Percentiles rank a stretch among this genome's conserved stretches.
phyloP scores from a whole-genome alignment of 2,113 vertebrate species.

The Gobiocypris rarus region DNA sequence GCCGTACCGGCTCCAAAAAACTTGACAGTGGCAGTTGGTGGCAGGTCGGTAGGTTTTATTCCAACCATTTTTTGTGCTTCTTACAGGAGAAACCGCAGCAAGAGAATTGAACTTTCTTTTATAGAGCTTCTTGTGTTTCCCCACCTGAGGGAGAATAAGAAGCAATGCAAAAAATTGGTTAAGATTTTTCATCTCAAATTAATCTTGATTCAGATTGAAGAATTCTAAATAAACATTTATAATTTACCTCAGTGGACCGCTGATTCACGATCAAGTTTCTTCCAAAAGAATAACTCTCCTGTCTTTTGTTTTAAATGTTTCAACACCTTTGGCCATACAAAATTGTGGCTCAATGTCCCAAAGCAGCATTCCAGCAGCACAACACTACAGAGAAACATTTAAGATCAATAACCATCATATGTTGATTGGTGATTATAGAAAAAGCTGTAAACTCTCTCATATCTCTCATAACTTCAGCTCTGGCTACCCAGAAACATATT shows the following conservation, averaged over 20 bases:
- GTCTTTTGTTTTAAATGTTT: slow-evolving; percentile 40
- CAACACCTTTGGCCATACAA: slow-evolving; percentile 62
- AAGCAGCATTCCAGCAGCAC: slow-evolving; percentile 58
- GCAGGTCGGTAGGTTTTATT: slow-evolving; percentile 80
- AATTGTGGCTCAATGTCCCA: slow-evolving; percentile 38
- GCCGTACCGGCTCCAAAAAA: slow-evolving; percentile 87
- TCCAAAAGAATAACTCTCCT: slow-evolving; percentile 53
- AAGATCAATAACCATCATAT: background rate
- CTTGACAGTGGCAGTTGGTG: slow-evolving; percentile 82
- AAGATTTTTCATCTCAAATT: background rate
- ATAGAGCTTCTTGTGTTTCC: background rate
- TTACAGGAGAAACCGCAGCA: background rate
- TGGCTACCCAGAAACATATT: background rate
- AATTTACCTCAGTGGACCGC: slow-evolving; percentile 56
- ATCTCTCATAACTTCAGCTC: background rate
- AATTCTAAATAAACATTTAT: background rate
- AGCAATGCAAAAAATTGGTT: background rate
- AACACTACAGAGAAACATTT: slow-evolving; percentile 22
- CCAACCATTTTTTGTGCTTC: slow-evolving; percentile 77
- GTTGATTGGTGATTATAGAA: background rate
- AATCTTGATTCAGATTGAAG: background rate
- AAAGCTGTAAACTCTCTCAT: background rate
- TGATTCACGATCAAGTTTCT: slow-evolving; percentile 58
- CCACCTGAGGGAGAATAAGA: background rate
- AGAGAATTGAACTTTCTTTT: background rate